These are phyloP conservation scores for Enteromius afrohamiltoni DNA, from an alignment of 2,797 vertebrate species.

Conservation along the genomic window DNA sequence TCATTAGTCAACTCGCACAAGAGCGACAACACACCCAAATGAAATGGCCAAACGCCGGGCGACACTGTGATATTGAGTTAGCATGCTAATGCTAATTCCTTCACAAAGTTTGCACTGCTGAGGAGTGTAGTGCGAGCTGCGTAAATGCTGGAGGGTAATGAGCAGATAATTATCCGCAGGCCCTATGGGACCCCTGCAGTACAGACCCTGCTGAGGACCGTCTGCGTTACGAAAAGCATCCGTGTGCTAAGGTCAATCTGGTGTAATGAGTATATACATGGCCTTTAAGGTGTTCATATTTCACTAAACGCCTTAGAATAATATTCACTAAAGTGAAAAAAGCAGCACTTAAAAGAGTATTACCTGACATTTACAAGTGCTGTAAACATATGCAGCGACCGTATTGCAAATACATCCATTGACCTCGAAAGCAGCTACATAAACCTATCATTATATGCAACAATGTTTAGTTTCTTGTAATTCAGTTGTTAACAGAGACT, in stretches of 20 bases:
- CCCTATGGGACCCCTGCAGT: constrained; percentile 26
- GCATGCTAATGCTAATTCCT: constrained; percentile 44
- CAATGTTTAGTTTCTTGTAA: neutral
- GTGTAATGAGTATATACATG: constrained; percentile 36
- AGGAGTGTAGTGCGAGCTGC: neutral
- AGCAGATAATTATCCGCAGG: constrained; percentile 32
- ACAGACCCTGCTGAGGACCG: constrained; percentile 25
- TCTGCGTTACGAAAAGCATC: constrained; percentile 16
- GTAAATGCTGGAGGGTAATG: constrained; percentile 35
- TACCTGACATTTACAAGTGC: constrained; percentile 23
- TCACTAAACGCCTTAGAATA: neutral
- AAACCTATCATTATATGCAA: neutral
- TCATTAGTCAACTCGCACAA: constrained; percentile 45
- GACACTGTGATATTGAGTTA: neutral
- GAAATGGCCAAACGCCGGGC: constrained; percentile 11
- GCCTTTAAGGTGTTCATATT: constrained; percentile 26
- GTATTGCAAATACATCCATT: constrained; percentile 11
- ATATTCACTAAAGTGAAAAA: neutral
- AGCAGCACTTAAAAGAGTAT: neutral
- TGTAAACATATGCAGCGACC: neutral
- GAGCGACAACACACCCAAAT: constrained; percentile 5
- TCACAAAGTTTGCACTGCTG: constrained; percentile 16
- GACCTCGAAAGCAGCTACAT: neutral
- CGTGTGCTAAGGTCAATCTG: constrained; percentile 26
- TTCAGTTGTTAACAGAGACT: neutral